phyloP scores from a whole-genome alignment of 1,140 invertebrate species.

The Brachionus asplanchnoidis region DNA sequence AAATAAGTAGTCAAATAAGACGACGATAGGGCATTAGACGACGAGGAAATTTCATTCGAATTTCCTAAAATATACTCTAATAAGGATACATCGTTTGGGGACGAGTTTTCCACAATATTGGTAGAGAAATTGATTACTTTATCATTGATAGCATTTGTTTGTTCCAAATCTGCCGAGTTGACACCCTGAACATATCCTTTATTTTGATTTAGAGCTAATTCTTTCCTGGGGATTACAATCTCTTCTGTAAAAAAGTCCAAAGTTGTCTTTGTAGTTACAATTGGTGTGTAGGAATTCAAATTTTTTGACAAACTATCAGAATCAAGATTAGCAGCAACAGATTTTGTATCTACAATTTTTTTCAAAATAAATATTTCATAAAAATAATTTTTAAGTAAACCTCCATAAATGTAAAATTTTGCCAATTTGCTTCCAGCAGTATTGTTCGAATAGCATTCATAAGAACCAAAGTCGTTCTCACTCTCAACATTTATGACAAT shows the following conservation, averaged over 20 bases:
- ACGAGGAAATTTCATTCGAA: not conserved
- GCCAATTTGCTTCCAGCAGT: constrained; percentile 16
- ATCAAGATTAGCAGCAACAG: not conserved
- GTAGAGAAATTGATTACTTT: not conserved
- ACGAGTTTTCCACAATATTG: not conserved
- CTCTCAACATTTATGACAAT: constrained; percentile 22
- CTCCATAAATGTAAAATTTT: constrained; percentile 31
- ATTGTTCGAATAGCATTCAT: constrained; percentile 37
- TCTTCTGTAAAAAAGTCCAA: not conserved
- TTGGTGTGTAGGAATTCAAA: not conserved
- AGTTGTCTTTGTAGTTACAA: not conserved
- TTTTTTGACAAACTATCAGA: not conserved
- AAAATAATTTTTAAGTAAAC: not conserved
- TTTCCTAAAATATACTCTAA: not conserved
- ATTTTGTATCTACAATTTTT: not conserved
- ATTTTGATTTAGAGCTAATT: not conserved
- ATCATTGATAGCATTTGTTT: not conserved
- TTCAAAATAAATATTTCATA: not conserved
- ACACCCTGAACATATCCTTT: not conserved
- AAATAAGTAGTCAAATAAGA: not conserved
- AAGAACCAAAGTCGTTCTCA: constrained; percentile 28
- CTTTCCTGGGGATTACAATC: not conserved
- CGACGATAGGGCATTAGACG: not conserved
- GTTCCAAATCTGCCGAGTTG: not conserved
- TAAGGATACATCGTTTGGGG: not conserved